Percentiles rank a stretch among this genome's conserved stretches.
Evolutionary conservation across 2,888 invertebrate species (phyloP).

Genomic region (Shargacucullia verbasci): DNA sequence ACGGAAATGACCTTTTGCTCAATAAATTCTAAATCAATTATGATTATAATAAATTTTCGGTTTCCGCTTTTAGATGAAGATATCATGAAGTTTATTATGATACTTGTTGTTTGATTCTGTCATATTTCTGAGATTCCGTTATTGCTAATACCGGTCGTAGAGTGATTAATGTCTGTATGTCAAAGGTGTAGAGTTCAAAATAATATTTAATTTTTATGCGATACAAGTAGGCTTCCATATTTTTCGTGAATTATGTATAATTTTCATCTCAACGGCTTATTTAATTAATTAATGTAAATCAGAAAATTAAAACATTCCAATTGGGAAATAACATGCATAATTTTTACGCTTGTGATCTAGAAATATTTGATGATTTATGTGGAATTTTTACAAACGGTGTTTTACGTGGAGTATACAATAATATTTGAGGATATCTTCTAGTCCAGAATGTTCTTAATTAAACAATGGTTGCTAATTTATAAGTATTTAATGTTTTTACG

Average conservation of each 20-base stretch:
- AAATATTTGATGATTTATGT: slow-evolving; percentile 15
- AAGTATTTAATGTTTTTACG: too few relatives aligned
- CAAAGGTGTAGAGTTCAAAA: not conserved
- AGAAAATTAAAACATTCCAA: slow-evolving; percentile 6
- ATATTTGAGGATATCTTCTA: too few relatives aligned
- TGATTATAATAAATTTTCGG: slow-evolving; percentile 42
- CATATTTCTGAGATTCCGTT: slow-evolving; percentile 7
- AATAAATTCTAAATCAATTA: slow-evolving; percentile 56
- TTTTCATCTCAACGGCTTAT: slow-evolving; percentile 1
- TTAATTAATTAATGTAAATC: slow-evolving; percentile 25
- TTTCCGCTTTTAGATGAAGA: slow-evolving; percentile 44
- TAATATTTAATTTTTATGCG: not conserved
- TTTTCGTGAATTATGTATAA: not conserved
- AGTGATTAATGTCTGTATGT: not conserved
- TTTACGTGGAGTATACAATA: too few relatives aligned
- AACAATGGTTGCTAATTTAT: too few relatives aligned
- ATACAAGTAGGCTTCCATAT: too few relatives aligned
- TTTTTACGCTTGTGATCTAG: slow-evolving; percentile 3
- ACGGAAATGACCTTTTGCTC: slow-evolving; percentile 39
- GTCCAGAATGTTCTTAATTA: too few relatives aligned
- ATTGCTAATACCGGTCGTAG: slow-evolving; percentile 11
- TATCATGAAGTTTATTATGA: slow-evolving; percentile 21
- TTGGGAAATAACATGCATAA: slow-evolving; percentile 10
- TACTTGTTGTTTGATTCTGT: slow-evolving; percentile 11
- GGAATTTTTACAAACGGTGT: slow-evolving; percentile 9